Evolutionary conservation across 2,888 invertebrate genomes (phyloP).

Genomic region (Leptothorax acervorum): DNA sequence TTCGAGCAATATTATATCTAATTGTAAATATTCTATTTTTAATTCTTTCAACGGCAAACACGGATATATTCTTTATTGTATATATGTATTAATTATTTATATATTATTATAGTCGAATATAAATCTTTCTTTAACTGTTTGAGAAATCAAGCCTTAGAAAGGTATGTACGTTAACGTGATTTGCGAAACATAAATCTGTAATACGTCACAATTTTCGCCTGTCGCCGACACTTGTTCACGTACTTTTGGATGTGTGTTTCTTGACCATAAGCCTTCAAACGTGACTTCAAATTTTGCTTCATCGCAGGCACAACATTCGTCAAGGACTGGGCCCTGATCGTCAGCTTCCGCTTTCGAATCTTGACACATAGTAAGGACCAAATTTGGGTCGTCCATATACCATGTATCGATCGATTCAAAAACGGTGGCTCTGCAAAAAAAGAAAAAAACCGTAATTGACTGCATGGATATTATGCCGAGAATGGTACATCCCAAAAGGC

Average conservation of each 20-base stretch:
- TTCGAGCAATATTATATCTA: not conserved
- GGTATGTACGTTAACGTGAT: not conserved
- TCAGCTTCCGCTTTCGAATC: slow-evolving; percentile 88
- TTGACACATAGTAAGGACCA: slow-evolving; percentile 93
- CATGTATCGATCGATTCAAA: slow-evolving; percentile 92
- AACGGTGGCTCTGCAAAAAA: slow-evolving; percentile 91
- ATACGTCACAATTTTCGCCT: not conserved
- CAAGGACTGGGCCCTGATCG: slow-evolving; percentile 85
- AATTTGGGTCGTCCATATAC: slow-evolving; percentile 95
- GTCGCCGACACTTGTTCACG: slow-evolving; percentile 22
- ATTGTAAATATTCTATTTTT: not conserved
- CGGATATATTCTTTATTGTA: not conserved
- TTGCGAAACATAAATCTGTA: not conserved
- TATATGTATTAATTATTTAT: not conserved
- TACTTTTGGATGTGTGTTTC: slow-evolving; percentile 96
- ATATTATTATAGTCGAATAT: not conserved
- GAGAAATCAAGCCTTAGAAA: not conserved
- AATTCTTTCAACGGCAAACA: not conserved
- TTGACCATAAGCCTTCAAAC: slow-evolving; percentile 98
- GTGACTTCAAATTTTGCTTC: slow-evolving; percentile 97
- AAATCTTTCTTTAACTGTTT: not conserved
- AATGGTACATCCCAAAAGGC: not conserved
- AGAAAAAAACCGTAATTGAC: not conserved
- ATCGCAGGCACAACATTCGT: slow-evolving; percentile 96
- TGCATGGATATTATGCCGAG: not conserved